Evolutionary conservation across 1,140 invertebrate species (phyloP).

Genomic region (Drosophila subobscura): DNA sequence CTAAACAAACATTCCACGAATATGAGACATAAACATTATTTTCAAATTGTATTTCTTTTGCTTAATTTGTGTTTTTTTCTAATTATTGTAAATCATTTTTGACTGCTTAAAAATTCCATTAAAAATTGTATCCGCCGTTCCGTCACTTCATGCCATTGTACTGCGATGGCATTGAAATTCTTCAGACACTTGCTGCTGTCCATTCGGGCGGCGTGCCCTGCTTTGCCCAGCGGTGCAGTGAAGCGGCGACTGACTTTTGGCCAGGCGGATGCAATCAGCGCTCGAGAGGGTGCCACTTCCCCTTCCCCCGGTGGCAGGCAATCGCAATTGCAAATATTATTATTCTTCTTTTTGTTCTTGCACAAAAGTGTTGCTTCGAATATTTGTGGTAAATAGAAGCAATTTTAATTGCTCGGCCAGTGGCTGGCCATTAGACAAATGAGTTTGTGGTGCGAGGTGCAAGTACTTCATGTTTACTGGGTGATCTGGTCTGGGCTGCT

Average conservation of each 20-base stretch:
- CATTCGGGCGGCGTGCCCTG: conserved; percentile 47
- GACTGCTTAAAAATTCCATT: no score
- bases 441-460: conserved; percentile 38
- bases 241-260: conserved; percentile 54
- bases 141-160: conserved; percentile 6
- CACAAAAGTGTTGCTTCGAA: conserved; percentile 73
- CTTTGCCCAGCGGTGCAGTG: conserved; percentile 60
- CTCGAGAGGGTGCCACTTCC: conserved; percentile 38
- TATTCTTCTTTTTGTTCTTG: conserved; percentile 59
- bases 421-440: conserved; percentile 40
- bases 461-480: conserved; percentile 38
- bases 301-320: conserved; percentile 28
- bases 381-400: conserved; percentile 66
- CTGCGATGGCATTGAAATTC: conserved; percentile 64
- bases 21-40: not conserved
- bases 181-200: conserved; percentile 28
- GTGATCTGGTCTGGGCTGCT: not conserved
- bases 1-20: no score
- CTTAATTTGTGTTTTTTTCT: not conserved
- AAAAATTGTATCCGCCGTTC: no score
- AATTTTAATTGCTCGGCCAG: conserved; percentile 56
- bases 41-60: not conserved
- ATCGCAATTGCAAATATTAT: conserved; percentile 24
- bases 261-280: conserved; percentile 57
- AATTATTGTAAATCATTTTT: no score